Percentiles rank a stretch among this genome's conserved stretches.
Evolutionary conservation across 2,113 vertebrate species (phyloP).

Genomic region (Stegostoma tigrinum): DNA sequence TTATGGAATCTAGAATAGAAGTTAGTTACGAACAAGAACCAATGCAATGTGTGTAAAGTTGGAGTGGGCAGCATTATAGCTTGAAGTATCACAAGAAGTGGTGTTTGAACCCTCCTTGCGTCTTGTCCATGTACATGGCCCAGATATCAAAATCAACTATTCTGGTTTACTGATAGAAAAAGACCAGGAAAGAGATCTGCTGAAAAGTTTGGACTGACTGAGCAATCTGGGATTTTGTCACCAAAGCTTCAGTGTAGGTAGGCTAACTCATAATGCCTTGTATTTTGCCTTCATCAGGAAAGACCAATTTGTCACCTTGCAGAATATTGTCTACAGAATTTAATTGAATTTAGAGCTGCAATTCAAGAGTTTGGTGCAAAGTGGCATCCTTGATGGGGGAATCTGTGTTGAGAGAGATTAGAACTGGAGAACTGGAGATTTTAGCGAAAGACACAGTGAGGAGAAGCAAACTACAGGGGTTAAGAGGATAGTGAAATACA

Average conservation of each 20-base stretch:
- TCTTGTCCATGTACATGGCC: not conserved
- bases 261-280: not conserved
- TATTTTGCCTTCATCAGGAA: not conserved
- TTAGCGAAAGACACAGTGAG: too few species aligned
- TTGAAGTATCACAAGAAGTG: not conserved
- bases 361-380: not conserved
- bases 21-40: not conserved
- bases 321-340: not conserved
- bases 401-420: not conserved
- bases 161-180: not conserved
- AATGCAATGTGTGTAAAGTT: not conserved
- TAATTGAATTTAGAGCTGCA: not conserved
- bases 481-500: too few species aligned
- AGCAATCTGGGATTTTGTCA: not conserved
- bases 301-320: not conserved
- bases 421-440: too few species aligned
- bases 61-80: not conserved
- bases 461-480: too few species aligned
- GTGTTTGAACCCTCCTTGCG: not conserved
- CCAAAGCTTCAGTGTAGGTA: not conserved
- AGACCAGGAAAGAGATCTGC: not conserved
- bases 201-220: not conserved
- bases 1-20: not conserved
- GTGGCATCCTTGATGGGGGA: not conserved
- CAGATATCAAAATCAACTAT: not conserved